Percentiles rank a stretch among this genome's conserved stretches.
These are phyloP conservation scores for Malurus splendens DNA, from an alignment of 2,797 vertebrate genomes.

Conservation along the genomic window DNA sequence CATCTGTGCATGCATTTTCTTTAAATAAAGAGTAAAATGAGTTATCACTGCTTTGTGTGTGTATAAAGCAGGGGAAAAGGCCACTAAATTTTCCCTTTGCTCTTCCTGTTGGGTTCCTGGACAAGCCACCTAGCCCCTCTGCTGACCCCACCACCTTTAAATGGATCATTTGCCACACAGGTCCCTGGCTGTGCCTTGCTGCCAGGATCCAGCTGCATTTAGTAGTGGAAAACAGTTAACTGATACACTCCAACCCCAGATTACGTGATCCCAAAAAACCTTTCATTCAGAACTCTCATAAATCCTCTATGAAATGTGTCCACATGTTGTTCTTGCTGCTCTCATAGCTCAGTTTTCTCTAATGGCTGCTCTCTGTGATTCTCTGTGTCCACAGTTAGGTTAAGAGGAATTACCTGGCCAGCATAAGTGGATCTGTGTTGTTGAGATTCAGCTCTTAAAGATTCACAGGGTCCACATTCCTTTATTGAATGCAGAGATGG, in stretches of 20 bases:
- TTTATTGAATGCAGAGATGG: neutral
- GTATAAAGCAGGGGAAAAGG: neutral
- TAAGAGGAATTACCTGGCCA: neutral
- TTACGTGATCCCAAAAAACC: neutral
- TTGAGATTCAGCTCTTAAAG: neutral
- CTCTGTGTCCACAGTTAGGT: neutral
- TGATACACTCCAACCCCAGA: neutral
- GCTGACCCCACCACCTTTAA: accelerated
- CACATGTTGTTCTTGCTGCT: neutral
- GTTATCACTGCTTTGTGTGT: neutral
- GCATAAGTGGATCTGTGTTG: neutral
- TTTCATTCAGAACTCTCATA: neutral
- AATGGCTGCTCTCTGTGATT: neutral
- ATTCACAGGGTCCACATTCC: neutral
- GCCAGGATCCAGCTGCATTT: neutral
- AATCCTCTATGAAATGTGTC: neutral
- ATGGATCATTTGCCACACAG: accelerated
- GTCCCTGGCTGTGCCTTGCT: neutral
- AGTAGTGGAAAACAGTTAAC: neutral
- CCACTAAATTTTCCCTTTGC: neutral
- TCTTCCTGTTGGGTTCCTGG: neutral
- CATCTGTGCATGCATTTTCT: too few relatives aligned
- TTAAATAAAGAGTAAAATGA: neutral
- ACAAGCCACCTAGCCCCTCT: neutral
- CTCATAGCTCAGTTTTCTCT: neutral